Evolutionary conservation across 37 sponge, comb jelly and placozoan genomes (phyloP), one percentile per base, ranked within the genome.

Genomic region (Geodia barretti): DNA sequence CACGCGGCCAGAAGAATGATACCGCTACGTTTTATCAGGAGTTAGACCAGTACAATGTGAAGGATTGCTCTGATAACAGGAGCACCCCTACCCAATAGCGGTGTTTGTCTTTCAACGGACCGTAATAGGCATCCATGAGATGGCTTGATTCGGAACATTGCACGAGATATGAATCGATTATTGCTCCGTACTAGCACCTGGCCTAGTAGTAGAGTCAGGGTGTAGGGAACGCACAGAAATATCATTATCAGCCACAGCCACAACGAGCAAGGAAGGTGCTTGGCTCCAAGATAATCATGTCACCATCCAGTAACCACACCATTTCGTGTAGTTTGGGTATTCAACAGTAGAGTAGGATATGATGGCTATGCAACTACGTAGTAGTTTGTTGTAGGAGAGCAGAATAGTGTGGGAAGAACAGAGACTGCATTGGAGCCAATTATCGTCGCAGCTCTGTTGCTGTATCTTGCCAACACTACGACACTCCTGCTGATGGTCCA

Each of bases 191-290:
- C 41, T 1, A 77, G 28, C 25, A 39, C 35, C 36, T 36, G 28
- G 7, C 29, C 64, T 35, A 77, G 63, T 11, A 77, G 77, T 26
- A 77, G 3, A 8, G 37, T 40, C 1, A 77, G 60, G 1, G 39
- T 64, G 39, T 34, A 77, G 26, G 77, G 77, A 21, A 77, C 24
- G 34, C 59, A 62, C 64, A 77, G 77, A 17, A 64, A 35, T 23
- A 35, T 11, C 26, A 64, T 1, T 8, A 62, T n/a, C 19, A 31
- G 34, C 33, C 4, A 29, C 34, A n/a, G 36, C 41, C 24, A 62
- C 41, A 1, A 62, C 1, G 40, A 77, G 63, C 24, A 39, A 36
- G 26, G 41, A 4, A 77, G 29, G 40, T 77, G 77, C 25, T 38
- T 62, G 5, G 62, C 63, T 20, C 29, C 39, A 0, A 77, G 25